A percentile compares a stretch with the other conserved stretches of the same genome.
Evolutionary conservation across 2,113 vertebrate species (phyloP).

Genomic region (Corvus moneduloides): DNA sequence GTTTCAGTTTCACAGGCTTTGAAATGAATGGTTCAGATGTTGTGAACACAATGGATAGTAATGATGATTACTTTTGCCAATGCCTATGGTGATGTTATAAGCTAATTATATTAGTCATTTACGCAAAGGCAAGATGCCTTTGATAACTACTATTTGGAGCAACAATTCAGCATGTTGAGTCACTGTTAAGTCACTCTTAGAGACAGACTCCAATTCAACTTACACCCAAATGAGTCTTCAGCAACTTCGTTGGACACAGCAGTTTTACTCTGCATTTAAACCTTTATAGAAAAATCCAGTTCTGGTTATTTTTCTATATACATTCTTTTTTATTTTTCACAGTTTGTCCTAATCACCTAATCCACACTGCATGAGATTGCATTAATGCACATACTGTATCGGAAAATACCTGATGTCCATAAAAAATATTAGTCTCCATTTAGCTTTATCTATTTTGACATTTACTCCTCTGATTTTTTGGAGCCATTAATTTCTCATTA

Average conservation of each 20-base stretch:
- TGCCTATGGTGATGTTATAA: conserved; percentile 66
- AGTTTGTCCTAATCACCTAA: neutral
- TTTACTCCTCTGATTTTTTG: neutral
- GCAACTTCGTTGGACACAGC: neutral
- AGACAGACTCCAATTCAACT: conserved; percentile 34
- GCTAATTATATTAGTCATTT: conserved; percentile 72
- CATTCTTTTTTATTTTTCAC: neutral
- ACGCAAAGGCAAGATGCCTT: conserved; percentile 65
- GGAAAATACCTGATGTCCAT: neutral
- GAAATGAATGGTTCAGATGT: conserved; percentile 71
- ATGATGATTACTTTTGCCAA: conserved; percentile 72
- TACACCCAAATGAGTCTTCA: conserved; percentile 7
- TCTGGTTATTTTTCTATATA: neutral
- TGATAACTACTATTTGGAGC: conserved; percentile 69
- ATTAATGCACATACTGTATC: neutral
- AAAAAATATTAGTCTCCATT: neutral
- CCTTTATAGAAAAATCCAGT: neutral
- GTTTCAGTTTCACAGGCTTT: conserved; percentile 57
- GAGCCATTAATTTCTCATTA: neutral
- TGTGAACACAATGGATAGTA: conserved; percentile 70
- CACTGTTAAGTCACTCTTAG: conserved; percentile 58
- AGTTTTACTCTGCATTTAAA: conserved; percentile 1
- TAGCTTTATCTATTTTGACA: neutral
- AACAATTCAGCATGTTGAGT: conserved; percentile 68
- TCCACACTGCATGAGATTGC: neutral